A percentile compares a stretch with the other conserved stretches of the same genome.
Evolutionary conservation across 2,888 invertebrate species (phyloP).

Genomic region (Arenicola marina): DNA sequence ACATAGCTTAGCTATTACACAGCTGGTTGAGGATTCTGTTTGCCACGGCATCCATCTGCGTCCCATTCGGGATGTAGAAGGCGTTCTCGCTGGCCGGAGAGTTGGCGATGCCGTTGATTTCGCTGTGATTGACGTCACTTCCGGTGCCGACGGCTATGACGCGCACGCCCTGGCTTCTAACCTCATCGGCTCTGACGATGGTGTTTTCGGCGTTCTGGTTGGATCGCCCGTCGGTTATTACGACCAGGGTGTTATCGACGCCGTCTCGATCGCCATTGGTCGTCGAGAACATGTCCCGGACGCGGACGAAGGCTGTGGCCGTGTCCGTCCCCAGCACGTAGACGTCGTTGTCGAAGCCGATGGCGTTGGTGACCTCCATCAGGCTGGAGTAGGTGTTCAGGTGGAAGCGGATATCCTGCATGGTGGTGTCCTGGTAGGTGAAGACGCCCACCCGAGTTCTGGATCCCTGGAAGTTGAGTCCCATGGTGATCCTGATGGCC

Average conservation of each 20-base stretch:
- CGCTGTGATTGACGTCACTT: constrained; percentile 8
- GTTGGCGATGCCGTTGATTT: constrained; percentile 41
- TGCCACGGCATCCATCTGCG: no score
- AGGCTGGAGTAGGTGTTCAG: constrained; percentile 11
- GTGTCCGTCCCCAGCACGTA: background rate
- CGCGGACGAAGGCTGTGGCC: background rate
- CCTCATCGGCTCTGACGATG: constrained; percentile 4
- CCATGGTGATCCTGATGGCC: constrained; percentile 16
- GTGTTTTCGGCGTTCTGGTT: constrained; percentile 2
- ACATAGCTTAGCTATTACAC: no score
- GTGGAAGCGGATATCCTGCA: constrained; percentile 8
- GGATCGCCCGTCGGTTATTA: constrained; percentile 16
- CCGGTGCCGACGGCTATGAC: constrained; percentile 27
- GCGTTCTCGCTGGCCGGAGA: no score
- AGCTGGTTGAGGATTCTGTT: no score
- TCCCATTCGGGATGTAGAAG: no score
- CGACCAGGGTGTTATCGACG: constrained; percentile 7
- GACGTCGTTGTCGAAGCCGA: background rate
- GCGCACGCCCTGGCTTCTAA: background rate
- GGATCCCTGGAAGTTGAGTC: background rate
- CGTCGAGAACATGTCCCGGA: constrained; percentile 1
- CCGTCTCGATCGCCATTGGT: constrained; percentile 10
- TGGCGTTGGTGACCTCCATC: background rate
- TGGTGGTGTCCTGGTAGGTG: background rate
- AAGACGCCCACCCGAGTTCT: background rate